A percentile compares a stretch with the other conserved stretches of the same genome.
These are phyloP conservation scores for Catocala nupta DNA, from an alignment of 2,888 invertebrate species.

Conservation along the genomic window DNA sequence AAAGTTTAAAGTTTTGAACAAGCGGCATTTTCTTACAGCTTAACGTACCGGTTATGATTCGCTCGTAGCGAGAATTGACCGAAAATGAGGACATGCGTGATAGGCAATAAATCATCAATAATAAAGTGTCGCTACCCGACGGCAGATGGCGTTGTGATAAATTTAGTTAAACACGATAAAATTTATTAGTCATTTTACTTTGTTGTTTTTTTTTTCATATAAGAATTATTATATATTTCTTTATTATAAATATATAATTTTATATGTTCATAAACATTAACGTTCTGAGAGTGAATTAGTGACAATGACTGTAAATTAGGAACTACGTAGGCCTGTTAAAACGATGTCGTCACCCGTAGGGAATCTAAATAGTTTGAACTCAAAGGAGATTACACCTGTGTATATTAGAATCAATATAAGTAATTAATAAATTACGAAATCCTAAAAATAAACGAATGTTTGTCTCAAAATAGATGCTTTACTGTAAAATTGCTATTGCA, in stretches of 20 bases:
- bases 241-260: too few relatives aligned
- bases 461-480: conserved; percentile 81
- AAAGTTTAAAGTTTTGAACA: conserved; percentile 53
- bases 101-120: conserved; percentile 59
- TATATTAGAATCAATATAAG: conserved; percentile 24
- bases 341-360: too few relatives aligned
- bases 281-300: too few relatives aligned
- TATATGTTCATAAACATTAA: too few relatives aligned
- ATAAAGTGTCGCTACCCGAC: conserved; percentile 70
- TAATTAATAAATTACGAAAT: conserved; percentile 51
- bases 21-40: conserved; percentile 38
- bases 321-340: too few relatives aligned
- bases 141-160: conserved; percentile 72
- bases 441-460: conserved; percentile 73
- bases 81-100: conserved; percentile 72
- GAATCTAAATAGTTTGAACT: neutral
- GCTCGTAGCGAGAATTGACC: conserved; percentile 64
- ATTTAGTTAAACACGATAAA: conserved; percentile 3
- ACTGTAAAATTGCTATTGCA: conserved; percentile 83
- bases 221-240: too few relatives aligned
- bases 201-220: too few relatives aligned
- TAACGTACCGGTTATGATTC: conserved; percentile 51
- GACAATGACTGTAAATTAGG: too few relatives aligned
- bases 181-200: neutral
- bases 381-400: conserved; percentile 16